These are phyloP conservation scores for Cathartes aura DNA, from an alignment of 2,113 vertebrate genomes.

Conservation along the genomic window DNA sequence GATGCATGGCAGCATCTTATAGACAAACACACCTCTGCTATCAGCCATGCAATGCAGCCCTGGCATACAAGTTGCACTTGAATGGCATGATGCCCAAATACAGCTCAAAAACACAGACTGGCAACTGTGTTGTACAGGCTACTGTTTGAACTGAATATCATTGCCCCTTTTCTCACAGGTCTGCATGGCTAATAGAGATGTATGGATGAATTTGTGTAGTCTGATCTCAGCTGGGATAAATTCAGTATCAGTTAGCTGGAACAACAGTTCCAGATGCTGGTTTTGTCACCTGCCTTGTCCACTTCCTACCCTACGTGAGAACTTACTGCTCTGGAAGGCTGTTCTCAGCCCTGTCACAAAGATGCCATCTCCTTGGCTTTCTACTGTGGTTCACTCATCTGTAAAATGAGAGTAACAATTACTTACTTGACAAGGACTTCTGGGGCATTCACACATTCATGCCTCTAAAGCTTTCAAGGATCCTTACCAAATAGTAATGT, in stretches of 20 bases:
- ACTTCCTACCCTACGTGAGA: rapidly evolving
- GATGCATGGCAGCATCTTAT: not conserved
- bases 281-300: not conserved
- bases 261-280: not conserved
- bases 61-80: not conserved
- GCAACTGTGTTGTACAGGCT: not conserved
- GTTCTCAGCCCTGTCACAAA: not conserved
- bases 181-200: not conserved
- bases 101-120: not conserved
- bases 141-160: not conserved
- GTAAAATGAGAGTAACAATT: not conserved
- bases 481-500: not conserved
- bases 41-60: not conserved
- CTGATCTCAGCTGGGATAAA: not conserved
- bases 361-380: not conserved
- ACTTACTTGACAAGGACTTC: not conserved
- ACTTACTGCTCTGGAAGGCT: not conserved
- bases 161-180: not conserved
- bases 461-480: not conserved
- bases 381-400: not conserved
- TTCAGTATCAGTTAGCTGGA: not conserved
- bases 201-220: not conserved
- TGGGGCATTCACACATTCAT: not conserved
- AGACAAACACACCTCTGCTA: not conserved
- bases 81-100: not conserved